Conservation (phyloP, 2,797 vertebrate genomes). For the Molossus alvarezi region DNA sequence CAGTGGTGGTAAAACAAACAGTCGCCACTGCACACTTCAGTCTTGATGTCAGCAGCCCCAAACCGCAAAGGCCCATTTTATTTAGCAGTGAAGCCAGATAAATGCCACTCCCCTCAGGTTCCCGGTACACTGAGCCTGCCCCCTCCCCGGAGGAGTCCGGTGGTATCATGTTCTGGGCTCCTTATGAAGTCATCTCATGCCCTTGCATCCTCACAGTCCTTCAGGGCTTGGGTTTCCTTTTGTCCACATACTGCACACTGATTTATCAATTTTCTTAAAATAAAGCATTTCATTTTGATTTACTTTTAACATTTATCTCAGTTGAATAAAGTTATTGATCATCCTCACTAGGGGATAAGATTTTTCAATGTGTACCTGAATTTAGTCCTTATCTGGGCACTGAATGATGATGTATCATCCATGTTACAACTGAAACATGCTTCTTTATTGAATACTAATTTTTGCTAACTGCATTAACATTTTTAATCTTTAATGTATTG, state of each 20-base stretch:
- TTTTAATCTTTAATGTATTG: constrained; percentile 68
- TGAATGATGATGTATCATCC: neutral
- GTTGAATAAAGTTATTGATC: neutral
- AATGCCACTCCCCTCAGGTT: neutral
- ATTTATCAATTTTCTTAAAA: constrained; percentile 46
- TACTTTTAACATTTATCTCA: neutral
- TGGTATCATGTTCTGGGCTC: neutral
- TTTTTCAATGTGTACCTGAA: neutral
- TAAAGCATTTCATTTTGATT: constrained; percentile 33
- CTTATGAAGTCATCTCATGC: neutral
- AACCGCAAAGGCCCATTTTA: neutral
- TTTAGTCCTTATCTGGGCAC: neutral
- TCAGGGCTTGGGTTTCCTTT: neutral
- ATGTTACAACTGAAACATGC: constrained; percentile 21
- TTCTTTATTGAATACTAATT: constrained; percentile 26
- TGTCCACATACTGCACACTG: neutral
- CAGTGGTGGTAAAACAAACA: neutral
- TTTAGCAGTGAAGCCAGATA: neutral
- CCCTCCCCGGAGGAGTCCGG: neutral
- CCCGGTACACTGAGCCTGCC: too few relatives aligned
- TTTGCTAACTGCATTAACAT: constrained; percentile 69
- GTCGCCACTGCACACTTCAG: neutral
- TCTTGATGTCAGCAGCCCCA: neutral
- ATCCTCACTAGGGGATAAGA: neutral
- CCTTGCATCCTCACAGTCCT: neutral